These are phyloP conservation scores for Tetragonula clypearis DNA, from an alignment of 1,140 invertebrate genomes.

Conservation along the genomic window DNA sequence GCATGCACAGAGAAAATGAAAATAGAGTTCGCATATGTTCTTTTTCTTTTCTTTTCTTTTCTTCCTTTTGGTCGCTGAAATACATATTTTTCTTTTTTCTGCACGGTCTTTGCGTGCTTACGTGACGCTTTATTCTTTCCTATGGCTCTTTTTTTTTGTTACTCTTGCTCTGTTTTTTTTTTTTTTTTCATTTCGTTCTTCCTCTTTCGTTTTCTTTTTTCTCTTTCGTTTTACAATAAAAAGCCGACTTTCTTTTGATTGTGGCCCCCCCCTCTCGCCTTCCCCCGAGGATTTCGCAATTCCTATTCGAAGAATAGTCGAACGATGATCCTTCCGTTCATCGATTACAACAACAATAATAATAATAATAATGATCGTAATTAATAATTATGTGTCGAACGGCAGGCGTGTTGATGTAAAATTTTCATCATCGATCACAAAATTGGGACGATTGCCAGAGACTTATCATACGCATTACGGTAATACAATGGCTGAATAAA, in stretches of 20 bases:
- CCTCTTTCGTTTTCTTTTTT: too few relatives aligned
- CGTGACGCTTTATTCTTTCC: slow-evolving; percentile 15
- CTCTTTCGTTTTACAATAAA: slow-evolving; percentile 23
- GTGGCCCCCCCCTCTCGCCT: not conserved
- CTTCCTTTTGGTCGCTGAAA: not conserved
- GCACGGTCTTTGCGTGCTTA: slow-evolving; percentile 39
- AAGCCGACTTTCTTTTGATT: slow-evolving; percentile 27
- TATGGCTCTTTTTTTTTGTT: not conserved
- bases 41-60: too few relatives aligned
- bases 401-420: slow-evolving; percentile 21
- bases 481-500: slow-evolving; percentile 33
- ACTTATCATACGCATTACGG: slow-evolving; percentile 18
- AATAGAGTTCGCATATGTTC: not conserved
- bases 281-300: slow-evolving; percentile 21
- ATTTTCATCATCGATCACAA: slow-evolving; percentile 30
- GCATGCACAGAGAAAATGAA: not conserved
- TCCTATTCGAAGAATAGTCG: slow-evolving; percentile 13
- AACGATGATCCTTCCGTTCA: slow-evolving; percentile 3
- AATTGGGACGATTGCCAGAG: slow-evolving; percentile 34
- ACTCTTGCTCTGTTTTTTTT: not conserved
- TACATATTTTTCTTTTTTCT: not conserved
- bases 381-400: slow-evolving; percentile 20
- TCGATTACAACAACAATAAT: slow-evolving; percentile 17
- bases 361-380: slow-evolving; percentile 6
- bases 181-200: not conserved